Base-by-base conservation (phyloP, 1,140 invertebrate genomes). In the Drosophila kikkawai region DNA sequence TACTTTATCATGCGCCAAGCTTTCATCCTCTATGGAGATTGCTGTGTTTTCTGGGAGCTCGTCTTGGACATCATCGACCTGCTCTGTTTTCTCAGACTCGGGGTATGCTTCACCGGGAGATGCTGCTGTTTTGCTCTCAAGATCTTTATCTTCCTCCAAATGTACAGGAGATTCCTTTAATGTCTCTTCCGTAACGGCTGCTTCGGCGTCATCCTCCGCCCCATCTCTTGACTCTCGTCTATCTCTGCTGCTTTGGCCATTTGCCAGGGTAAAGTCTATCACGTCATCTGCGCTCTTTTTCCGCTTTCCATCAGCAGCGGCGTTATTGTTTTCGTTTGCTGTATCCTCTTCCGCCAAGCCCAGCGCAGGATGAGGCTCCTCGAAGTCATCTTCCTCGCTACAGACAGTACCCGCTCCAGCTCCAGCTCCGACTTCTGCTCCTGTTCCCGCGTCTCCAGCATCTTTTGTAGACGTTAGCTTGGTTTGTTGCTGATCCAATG, bases 401-500 rank as follows among this genome's bases (percentile, higher is more conserved):
- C 53, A 56, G n/a, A 55, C 39, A 45, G 53, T 32, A 12, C 61
- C 70, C 36, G 22, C 44, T 22, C n/a, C 34, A n/a, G 58, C 22
- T 39, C 17, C 41, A 29, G 57, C 39, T 70, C 41, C 17, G 70
- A 42, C 42, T 70, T 61, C 55, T 37, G 61, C 51, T 65, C 48
- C 55, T 45, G 51, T 45, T 47, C 77, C 68, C 55, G 69, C 74
- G 66, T 64, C 63, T 42, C 45, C 44, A 45, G 70, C 73, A 77
- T 79, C 81, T 59, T 51, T 63, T 47, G 79, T 91, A 73, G 79
- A 78, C 65, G 81, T 75, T 55, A 58, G 90, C 65, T 80, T 86
- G 58, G 79, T 66, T 76, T 86, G 64, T 82, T 74, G 67, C 50
- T 86, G 70, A 56, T 90, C 82, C 75, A 90, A 76, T 61, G 81